A percentile compares a stretch with the other conserved stretches of the same genome.
These are phyloP conservation scores for Erinaceus europaeus DNA, from an alignment of 2,113 vertebrate species.

Conservation along the genomic window DNA sequence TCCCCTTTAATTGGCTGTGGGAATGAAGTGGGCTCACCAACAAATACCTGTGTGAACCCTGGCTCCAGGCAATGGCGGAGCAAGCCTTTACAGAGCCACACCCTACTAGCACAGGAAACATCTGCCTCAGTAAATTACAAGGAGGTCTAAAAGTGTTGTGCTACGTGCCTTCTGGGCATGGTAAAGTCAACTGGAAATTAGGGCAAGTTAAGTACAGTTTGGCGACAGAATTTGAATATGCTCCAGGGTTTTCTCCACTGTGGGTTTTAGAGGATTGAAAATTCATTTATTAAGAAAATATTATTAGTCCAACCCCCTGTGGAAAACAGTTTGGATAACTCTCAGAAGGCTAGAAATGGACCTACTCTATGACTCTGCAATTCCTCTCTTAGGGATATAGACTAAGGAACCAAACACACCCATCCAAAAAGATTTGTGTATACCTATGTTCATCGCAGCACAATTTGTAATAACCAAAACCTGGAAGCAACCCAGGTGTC, in stretches of 20 bases:
- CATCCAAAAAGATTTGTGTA: no score
- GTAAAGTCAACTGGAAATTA: conserved; percentile 60
- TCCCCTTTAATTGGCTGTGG: conserved; percentile 6
- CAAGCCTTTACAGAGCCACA: background rate
- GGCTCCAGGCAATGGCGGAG: background rate
- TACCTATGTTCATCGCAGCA: no score
- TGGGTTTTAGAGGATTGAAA: background rate
- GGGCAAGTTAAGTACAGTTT: conserved; percentile 20
- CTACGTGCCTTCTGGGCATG: background rate
- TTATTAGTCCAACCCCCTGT: no score
- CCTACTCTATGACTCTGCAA: no score
- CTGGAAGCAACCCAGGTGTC: no score
- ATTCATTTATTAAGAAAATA: conserved; percentile 39
- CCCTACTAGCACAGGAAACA: background rate
- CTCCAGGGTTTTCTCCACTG: conserved; percentile 1
- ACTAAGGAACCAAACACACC: no score
- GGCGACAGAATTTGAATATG: background rate
- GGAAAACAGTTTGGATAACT: no score
- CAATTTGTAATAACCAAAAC: no score
- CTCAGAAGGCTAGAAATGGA: no score
- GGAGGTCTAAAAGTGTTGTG: background rate
- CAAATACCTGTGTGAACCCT: background rate
- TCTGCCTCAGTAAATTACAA: background rate
- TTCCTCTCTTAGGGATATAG: no score
- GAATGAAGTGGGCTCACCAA: background rate